A percentile compares a stretch with the other conserved stretches of the same genome.
These are phyloP conservation scores for Chouioia cunea DNA, from an alignment of 2,888 invertebrate species.

Conservation along the genomic window DNA sequence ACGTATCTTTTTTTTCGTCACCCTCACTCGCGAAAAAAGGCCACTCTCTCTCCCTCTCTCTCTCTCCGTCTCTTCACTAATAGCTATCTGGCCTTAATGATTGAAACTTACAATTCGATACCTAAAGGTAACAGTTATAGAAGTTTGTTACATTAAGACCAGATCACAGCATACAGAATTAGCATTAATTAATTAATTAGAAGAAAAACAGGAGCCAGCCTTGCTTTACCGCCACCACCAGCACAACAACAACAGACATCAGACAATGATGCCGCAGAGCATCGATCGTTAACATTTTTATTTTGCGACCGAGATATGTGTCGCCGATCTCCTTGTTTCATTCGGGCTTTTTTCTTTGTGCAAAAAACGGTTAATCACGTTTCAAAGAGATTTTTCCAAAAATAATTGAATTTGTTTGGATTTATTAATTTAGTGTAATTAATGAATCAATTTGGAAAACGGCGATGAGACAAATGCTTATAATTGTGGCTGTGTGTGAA, in stretches of 20 bases:
- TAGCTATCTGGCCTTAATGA: constrained; percentile 39
- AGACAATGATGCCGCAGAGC: constrained; percentile 42
- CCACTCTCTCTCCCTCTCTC: constrained; percentile 35
- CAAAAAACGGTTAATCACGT: not conserved
- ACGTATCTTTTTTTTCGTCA: constrained; percentile 3
- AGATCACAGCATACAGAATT: constrained; percentile 31
- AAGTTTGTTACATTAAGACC: constrained; percentile 29
- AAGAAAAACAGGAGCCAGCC: constrained; percentile 24
- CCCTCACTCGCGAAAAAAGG: constrained; percentile 23
- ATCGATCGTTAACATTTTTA: constrained; percentile 36
- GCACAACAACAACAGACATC: constrained; percentile 47
- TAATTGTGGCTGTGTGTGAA: constrained; percentile 9
- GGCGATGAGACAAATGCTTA: constrained; percentile 34
- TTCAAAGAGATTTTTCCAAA: not conserved
- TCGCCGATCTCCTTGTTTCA: not conserved
- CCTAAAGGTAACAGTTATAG: not conserved
- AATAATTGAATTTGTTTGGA: not conserved
- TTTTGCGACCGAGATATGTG: constrained; percentile 18
- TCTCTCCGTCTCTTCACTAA: constrained; percentile 48
- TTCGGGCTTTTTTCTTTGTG: constrained; percentile 21
- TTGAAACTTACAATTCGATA: not conserved
- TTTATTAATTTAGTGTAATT: not conserved
- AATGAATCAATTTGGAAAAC: no score
- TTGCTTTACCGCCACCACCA: constrained; percentile 48
- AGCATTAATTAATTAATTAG: constrained; percentile 20